Conservation (phyloP, 1,140 invertebrate species). For the Leptopilina boulardi region DNA sequence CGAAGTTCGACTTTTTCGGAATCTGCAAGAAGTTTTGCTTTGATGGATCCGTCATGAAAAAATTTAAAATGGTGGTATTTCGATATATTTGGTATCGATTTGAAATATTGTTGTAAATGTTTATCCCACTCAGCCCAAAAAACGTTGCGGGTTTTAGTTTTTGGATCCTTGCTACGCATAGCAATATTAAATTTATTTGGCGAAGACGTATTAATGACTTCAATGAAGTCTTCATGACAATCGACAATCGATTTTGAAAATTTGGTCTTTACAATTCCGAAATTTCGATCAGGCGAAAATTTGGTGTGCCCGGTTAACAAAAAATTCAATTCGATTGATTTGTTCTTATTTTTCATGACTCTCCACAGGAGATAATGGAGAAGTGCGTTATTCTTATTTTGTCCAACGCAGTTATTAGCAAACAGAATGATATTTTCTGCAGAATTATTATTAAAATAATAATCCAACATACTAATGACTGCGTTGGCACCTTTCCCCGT, state of each 20-base stretch:
- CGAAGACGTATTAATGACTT: neutral
- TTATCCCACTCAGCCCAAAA: neutral
- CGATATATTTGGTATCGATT: neutral
- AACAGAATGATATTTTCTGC: neutral
- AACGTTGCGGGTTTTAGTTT: neutral
- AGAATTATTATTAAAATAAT: neutral
- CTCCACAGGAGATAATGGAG: slow-evolving; percentile 14
- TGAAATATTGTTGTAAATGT: neutral
- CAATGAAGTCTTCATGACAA: slow-evolving; percentile 8
- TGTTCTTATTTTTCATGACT: neutral
- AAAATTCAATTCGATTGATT: neutral
- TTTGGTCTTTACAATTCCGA: neutral
- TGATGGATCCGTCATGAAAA: neutral
- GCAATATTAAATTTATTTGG: neutral
- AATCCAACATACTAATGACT: neutral
- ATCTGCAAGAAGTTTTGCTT: neutral
- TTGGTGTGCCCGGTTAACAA: neutral
- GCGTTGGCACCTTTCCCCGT: neutral
- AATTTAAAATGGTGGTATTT: slow-evolving; percentile 12
- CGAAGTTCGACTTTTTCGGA: neutral
- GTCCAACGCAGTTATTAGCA: slow-evolving; percentile 7
- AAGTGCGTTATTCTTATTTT: slow-evolving; percentile 1
- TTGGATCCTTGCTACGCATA: neutral
- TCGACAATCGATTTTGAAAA: neutral
- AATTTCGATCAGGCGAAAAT: neutral